Evolutionary conservation across 2,113 vertebrate species (phyloP).

Genomic region (Peucedramus taeniatus): DNA sequence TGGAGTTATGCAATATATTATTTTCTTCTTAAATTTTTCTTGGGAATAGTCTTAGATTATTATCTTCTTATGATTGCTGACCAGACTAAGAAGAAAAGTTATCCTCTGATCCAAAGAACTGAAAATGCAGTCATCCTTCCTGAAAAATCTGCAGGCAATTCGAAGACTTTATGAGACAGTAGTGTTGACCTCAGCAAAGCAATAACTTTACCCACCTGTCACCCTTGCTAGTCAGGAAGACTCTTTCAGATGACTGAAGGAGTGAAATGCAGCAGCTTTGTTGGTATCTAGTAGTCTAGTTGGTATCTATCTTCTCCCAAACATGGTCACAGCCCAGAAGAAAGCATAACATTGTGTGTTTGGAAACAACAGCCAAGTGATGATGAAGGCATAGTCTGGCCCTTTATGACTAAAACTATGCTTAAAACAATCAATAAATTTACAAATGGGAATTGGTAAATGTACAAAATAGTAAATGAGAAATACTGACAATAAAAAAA

Average conservation of each 20-base stretch:
- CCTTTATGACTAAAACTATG: not conserved
- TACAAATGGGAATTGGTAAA: not conserved
- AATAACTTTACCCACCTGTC: not conserved
- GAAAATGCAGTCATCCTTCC: not conserved
- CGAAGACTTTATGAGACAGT: not conserved
- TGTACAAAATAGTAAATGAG: not conserved
- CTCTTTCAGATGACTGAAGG: not conserved
- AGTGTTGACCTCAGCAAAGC: not conserved
- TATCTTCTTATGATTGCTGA: not conserved
- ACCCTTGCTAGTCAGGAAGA: not conserved
- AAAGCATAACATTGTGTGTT: not conserved
- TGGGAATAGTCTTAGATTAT: not conserved
- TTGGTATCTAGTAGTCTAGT: not conserved
- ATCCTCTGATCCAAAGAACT: not conserved
- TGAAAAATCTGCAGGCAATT: not conserved
- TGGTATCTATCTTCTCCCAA: not conserved
- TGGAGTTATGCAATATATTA: not conserved
- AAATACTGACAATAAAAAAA: not conserved
- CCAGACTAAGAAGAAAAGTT: not conserved
- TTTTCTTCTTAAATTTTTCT: not conserved
- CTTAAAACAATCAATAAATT: not conserved
- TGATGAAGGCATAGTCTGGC: not conserved
- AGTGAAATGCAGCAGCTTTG: not conserved
- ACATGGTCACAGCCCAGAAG: not conserved
- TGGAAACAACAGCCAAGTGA: not conserved